Conservation (phyloP, 2,113 vertebrate species). For the zebrafish (Danio rerio) region GRCz12tu NC_133191.1:29224501-29225000, state of each 20-base stretch:
- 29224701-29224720: constrained; percentile 6
- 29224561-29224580: neutral
- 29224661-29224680: constrained; percentile 23
- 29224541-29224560: neutral
- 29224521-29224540: neutral
- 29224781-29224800: constrained; percentile 8
- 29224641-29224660: constrained; percentile 13
- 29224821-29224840: neutral
- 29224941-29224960: neutral
- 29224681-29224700: neutral
- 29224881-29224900: neutral
- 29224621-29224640: constrained; percentile 41
- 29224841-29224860: neutral
- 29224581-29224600: neutral
- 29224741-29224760: neutral
- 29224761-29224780: constrained; percentile 18
- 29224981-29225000: neutral
- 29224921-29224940: neutral
- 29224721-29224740: neutral
- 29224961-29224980: neutral
- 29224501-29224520: neutral
- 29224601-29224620: constrained; percentile 4
- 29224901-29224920: neutral
- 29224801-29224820: constrained; percentile 9
- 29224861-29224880: neutral